Evolutionary conservation across 2,888 invertebrate species (phyloP).

Genomic region (Ophion ventricosus): DNA sequence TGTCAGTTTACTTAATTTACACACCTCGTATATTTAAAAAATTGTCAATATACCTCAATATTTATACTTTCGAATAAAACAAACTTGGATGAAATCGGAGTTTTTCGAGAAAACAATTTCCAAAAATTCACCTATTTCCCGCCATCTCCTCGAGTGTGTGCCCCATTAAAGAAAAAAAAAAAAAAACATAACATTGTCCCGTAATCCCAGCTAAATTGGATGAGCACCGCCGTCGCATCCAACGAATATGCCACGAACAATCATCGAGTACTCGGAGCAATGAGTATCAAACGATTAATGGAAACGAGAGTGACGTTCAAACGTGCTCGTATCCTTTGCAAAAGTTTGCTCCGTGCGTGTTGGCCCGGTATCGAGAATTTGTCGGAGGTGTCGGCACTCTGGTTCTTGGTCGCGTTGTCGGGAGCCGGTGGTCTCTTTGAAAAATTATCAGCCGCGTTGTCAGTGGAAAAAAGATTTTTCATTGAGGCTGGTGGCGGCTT

Average conservation of each 20-base stretch:
- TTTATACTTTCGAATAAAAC: too few species aligned
- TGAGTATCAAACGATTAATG: slow-evolving; percentile 70
- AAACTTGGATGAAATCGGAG: too few species aligned
- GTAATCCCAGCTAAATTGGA: neutral
- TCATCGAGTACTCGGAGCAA: slow-evolving; percentile 65
- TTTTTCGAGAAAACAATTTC: too few species aligned
- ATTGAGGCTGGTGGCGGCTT: slow-evolving; percentile 72
- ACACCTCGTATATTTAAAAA: too few species aligned
- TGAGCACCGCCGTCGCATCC: neutral
- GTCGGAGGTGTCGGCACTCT: slow-evolving; percentile 72
- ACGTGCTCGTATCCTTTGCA: slow-evolving; percentile 71
- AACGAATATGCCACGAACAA: slow-evolving; percentile 35
- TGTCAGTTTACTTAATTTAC: too few species aligned
- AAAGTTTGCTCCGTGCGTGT: slow-evolving; percentile 69
- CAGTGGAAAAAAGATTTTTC: slow-evolving; percentile 71
- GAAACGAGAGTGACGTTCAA: slow-evolving; percentile 60
- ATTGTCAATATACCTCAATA: too few species aligned
- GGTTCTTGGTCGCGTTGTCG: slow-evolving; percentile 73
- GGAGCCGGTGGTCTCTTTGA: slow-evolving; percentile 73
- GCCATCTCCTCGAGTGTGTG: too few species aligned
- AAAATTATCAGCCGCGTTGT: slow-evolving; percentile 70
- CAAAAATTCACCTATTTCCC: too few species aligned
- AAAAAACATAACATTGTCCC: too few species aligned
- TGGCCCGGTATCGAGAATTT: slow-evolving; percentile 71
- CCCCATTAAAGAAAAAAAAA: too few species aligned